Conservation (phyloP, 2,797 vertebrate genomes). For the Hozukius guyotensis region DNA sequence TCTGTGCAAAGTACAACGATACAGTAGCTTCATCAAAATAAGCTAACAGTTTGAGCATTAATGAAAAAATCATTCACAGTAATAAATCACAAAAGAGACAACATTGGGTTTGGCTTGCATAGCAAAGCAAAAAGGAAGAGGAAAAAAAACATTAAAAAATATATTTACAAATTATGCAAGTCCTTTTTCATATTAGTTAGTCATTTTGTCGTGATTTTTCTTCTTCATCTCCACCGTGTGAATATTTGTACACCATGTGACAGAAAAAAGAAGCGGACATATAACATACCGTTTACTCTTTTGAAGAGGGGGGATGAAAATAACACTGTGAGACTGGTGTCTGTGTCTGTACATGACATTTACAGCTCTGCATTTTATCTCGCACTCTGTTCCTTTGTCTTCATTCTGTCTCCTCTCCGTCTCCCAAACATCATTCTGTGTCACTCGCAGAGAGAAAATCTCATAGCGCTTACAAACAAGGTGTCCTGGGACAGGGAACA, state of each 20-base stretch:
- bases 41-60: slow-evolving; percentile 78
- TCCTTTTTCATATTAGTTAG: slow-evolving; percentile 87
- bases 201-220: slow-evolving; percentile 68
- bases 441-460: slow-evolving; percentile 92
- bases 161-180: slow-evolving; percentile 96
- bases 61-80: slow-evolving; percentile 93
- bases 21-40: slow-evolving; percentile 78
- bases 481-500: slow-evolving; percentile 87
- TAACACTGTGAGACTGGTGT: slow-evolving; percentile 91
- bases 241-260: slow-evolving; percentile 75
- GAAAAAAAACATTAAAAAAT: slow-evolving; percentile 87
- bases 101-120: slow-evolving; percentile 94
- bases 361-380: slow-evolving; percentile 86
- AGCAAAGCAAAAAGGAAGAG: slow-evolving; percentile 93
- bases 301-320: slow-evolving; percentile 80
- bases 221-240: slow-evolving; percentile 66
- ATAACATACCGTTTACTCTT: slow-evolving; percentile 80
- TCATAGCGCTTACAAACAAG: slow-evolving; percentile 91
- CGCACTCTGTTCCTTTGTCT: slow-evolving; percentile 46
- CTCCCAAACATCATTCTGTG: slow-evolving; percentile 80
- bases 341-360: slow-evolving; percentile 98
- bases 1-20: slow-evolving; percentile 95
- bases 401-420: slow-evolving; percentile 53
- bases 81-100: slow-evolving; percentile 94
- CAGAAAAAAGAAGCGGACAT: slow-evolving; percentile 74